Evolutionary conservation across 2,888 invertebrate genomes (phyloP).

Genomic region (Meloe dianella): DNA sequence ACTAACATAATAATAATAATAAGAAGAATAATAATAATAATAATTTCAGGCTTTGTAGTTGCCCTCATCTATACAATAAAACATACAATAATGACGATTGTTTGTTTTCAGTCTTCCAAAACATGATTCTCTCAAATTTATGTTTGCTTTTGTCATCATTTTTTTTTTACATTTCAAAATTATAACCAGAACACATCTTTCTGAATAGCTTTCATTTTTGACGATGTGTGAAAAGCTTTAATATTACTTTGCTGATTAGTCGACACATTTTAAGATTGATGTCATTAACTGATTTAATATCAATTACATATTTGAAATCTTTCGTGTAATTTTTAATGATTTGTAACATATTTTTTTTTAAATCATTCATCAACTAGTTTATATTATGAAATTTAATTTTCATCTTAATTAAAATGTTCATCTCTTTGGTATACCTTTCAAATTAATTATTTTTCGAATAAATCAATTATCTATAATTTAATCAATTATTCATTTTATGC

Average conservation of each 20-base stretch:
- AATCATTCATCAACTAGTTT: background rate
- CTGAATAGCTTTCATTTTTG: background rate
- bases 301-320: background rate
- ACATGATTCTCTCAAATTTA: background rate
- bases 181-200: background rate
- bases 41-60: background rate
- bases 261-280: background rate
- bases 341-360: background rate
- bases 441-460: background rate
- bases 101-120: conserved; percentile 9
- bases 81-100: background rate
- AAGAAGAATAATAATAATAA: background rate
- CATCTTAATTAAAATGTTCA: conserved; percentile 3
- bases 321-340: conserved; percentile 1
- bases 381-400: background rate
- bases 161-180: background rate
- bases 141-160: background rate
- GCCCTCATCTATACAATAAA: background rate
- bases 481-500: background rate
- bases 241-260: background rate
- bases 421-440: background rate
- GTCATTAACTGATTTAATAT: conserved; percentile 1
- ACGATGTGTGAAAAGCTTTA: conserved; percentile 1
- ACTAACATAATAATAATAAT: background rate
- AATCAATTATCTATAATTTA: background rate